These are phyloP conservation scores for Tethea ocularis DNA, from an alignment of 2,888 invertebrate genomes.

Conservation along the genomic window DNA sequence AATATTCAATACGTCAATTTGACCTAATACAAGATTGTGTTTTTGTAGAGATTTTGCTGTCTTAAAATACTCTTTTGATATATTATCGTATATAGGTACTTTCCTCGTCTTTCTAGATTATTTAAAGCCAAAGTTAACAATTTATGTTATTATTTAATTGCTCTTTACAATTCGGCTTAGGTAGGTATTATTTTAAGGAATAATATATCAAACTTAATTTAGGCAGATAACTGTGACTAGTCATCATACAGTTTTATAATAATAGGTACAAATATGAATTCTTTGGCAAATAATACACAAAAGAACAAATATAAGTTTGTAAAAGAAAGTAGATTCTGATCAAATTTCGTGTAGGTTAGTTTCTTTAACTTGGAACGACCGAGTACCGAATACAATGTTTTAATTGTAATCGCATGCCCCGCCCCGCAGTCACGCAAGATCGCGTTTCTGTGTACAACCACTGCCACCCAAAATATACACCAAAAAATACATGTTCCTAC, in stretches of 20 bases:
- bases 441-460: slow-evolving; percentile 63
- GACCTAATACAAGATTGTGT: background rate
- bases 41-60: too few relatives aligned
- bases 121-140: too few relatives aligned
- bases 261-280: background rate
- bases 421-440: slow-evolving; percentile 79
- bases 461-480: slow-evolving; percentile 15
- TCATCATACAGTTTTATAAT: too few relatives aligned
- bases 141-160: too few relatives aligned
- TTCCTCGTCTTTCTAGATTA: too few relatives aligned
- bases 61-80: too few relatives aligned
- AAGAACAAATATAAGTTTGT: slow-evolving; percentile 10
- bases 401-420: slow-evolving; percentile 77
- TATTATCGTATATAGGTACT: too few relatives aligned
- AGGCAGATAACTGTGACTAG: too few relatives aligned
- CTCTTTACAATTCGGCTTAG: too few relatives aligned
- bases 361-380: slow-evolving; percentile 34
- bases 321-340: slow-evolving; percentile 40
- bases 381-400: slow-evolving; percentile 65
- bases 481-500: slow-evolving; percentile 20
- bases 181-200: too few relatives aligned
- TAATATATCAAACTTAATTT: too few relatives aligned
- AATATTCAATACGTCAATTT: background rate
- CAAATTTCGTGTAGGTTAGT: slow-evolving; percentile 40
- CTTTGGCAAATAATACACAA: background rate